Evolutionary conservation across 2,113 vertebrate genomes (phyloP).

Genomic region (Narcine bancroftii): DNA sequence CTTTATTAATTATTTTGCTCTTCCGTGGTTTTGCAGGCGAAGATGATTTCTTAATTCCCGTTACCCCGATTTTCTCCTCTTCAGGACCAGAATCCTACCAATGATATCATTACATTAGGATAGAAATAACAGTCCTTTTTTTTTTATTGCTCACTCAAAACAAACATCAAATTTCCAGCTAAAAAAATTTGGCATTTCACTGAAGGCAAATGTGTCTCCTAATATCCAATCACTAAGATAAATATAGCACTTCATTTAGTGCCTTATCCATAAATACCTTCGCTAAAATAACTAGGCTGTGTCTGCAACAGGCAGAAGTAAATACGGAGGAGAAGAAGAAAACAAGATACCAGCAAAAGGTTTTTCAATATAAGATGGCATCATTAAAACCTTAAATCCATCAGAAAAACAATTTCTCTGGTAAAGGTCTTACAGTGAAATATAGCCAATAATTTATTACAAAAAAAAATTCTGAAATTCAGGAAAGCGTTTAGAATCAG

Average conservation of each 20-base stretch:
- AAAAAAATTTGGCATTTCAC: not conserved
- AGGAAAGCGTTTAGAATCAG: not conserved
- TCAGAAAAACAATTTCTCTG: not conserved
- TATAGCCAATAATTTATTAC: not conserved
- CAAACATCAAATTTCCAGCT: not conserved
- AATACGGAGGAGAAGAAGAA: not conserved
- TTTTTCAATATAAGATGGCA: not conserved
- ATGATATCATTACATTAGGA: not conserved
- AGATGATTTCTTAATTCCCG: conserved; percentile 68
- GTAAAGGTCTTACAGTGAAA: not conserved
- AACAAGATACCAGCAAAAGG: not conserved
- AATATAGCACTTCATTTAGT: not conserved
- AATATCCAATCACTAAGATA: not conserved
- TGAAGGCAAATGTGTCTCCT: not conserved
- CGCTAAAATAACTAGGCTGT: not conserved
- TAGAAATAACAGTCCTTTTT: not conserved
- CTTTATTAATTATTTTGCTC: conserved; percentile 75
- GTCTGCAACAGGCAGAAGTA: not conserved
- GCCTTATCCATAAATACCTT: not conserved
- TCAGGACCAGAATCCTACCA: conserved; percentile 76
- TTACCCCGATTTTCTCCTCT: conserved; percentile 67
- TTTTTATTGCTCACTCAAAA: not conserved
- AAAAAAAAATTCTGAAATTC: not conserved
- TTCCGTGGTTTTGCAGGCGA: conserved; percentile 76
- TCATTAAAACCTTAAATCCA: not conserved